Percentiles rank a stretch among this genome's conserved stretches.
These are phyloP conservation scores for Anastrepha obliqua DNA, from an alignment of 1,140 invertebrate genomes.

Conservation along the genomic window DNA sequence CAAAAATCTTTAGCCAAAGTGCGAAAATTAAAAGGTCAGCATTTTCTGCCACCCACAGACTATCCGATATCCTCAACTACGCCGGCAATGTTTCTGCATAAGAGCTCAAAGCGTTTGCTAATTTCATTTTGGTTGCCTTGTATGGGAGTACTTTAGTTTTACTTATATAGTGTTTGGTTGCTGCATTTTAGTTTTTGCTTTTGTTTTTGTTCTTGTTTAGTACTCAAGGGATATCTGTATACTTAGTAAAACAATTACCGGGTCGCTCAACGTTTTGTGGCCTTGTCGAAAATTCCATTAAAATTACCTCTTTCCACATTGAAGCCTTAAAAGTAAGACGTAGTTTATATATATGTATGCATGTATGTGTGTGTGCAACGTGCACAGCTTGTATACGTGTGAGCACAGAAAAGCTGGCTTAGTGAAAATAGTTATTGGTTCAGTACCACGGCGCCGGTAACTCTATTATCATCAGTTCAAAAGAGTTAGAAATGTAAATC, in stretches of 20 bases:
- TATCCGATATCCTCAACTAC: not conserved
- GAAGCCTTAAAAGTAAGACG: not conserved
- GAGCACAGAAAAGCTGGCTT: not conserved
- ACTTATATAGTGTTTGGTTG: not conserved
- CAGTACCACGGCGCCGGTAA: too few relatives aligned
- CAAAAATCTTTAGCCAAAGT: slow-evolving; percentile 24
- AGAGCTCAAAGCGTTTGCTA: not conserved
- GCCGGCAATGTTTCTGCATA: not conserved
- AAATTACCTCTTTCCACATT: not conserved
- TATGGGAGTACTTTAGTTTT: not conserved
- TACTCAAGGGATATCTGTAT: not conserved
- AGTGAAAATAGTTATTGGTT: too few relatives aligned
- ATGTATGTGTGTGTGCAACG: not conserved
- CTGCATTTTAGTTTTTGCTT: not conserved
- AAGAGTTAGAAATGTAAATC: too few relatives aligned
- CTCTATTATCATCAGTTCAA: too few relatives aligned
- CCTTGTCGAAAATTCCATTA: not conserved
- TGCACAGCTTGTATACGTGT: not conserved
- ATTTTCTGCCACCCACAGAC: not conserved
- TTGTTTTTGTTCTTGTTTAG: not conserved
- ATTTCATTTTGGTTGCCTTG: slow-evolving; percentile 28
- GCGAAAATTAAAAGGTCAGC: slow-evolving; percentile 52
- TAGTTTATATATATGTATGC: not conserved
- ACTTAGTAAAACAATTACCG: not conserved
- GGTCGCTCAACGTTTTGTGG: not conserved